Evolutionary conservation across 2,888 invertebrate species (phyloP).

Genomic region (Ceratothoa steindachneri): DNA sequence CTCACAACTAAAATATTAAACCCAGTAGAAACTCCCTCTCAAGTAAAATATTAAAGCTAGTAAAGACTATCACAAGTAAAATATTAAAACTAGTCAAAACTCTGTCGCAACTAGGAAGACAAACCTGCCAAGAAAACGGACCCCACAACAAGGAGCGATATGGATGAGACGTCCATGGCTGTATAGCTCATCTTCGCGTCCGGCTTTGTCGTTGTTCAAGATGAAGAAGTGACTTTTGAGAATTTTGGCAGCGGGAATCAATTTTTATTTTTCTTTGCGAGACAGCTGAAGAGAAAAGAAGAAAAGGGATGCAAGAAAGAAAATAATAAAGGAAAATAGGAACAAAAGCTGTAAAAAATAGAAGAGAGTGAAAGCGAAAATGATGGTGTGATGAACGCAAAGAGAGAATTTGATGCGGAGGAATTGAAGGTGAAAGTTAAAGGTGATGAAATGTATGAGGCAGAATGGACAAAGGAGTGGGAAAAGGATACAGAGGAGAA

Average conservation of each 20-base stretch:
- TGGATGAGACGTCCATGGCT: neutral
- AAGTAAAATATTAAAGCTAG: too few relatives aligned
- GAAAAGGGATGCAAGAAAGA: neutral
- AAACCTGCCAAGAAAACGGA: conserved; percentile 5
- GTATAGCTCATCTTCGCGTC: neutral
- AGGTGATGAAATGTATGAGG: neutral
- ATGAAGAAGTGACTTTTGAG: neutral
- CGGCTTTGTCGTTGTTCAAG: too few relatives aligned
- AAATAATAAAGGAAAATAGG: neutral
- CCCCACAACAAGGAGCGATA: neutral
- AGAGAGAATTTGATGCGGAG: neutral
- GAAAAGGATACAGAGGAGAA: neutral
- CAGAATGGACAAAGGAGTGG: neutral
- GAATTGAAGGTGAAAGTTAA: neutral
- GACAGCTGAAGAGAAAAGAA: conserved; percentile 13
- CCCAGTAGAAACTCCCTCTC: too few relatives aligned
- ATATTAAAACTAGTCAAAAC: too few relatives aligned
- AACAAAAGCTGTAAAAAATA: neutral
- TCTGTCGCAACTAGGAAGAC: too few relatives aligned
- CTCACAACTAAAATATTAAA: too few relatives aligned
- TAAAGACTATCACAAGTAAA: too few relatives aligned
- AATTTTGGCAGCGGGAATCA: neutral
- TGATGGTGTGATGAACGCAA: neutral
- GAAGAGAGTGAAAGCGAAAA: neutral
- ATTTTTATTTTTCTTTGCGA: neutral